Evolutionary conservation across 1,140 invertebrate genomes (phyloP).

Genomic region (Carcinoscorpius rotundicauda): DNA sequence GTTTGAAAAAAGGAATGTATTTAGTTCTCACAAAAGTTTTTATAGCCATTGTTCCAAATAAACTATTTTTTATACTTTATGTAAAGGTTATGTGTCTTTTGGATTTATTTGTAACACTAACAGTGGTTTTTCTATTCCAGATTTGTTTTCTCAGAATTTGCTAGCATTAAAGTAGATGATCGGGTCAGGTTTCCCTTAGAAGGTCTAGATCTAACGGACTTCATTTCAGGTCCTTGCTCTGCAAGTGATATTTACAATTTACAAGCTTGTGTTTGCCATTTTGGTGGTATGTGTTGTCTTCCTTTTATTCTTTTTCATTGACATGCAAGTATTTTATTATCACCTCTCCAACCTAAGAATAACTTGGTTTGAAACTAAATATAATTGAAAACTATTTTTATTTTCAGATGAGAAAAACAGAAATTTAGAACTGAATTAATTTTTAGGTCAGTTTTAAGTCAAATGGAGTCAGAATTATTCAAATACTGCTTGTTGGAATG

Average conservation of each 20-base stretch:
- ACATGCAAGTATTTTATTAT: too few species aligned
- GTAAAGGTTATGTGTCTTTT: background rate
- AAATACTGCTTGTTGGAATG: too few species aligned
- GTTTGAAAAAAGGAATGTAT: too few species aligned
- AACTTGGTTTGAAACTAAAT: too few species aligned
- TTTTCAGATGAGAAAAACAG: too few species aligned
- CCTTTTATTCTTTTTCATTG: background rate
- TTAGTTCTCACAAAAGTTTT: background rate
- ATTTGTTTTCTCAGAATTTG: constrained; percentile 54
- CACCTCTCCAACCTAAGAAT: too few species aligned
- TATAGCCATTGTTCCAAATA: constrained; percentile 5
- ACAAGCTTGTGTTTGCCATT: constrained; percentile 56
- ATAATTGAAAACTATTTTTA: too few species aligned
- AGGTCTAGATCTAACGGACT: constrained; percentile 40
- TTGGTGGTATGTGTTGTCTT: constrained; percentile 42
- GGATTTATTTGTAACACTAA: too few species aligned
- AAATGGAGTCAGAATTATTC: too few species aligned
- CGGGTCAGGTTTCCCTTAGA: constrained; percentile 51
- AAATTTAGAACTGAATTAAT: too few species aligned
- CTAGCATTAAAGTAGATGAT: constrained; percentile 53
- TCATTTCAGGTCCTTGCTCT: constrained; percentile 32
- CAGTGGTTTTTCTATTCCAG: constrained; percentile 30
- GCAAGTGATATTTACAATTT: constrained; percentile 43
- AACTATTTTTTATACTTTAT: constrained; percentile 10
- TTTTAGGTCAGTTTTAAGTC: too few species aligned